Base-by-base conservation (phyloP, 2,113 vertebrate genomes). In the Equus przewalskii region DNA sequence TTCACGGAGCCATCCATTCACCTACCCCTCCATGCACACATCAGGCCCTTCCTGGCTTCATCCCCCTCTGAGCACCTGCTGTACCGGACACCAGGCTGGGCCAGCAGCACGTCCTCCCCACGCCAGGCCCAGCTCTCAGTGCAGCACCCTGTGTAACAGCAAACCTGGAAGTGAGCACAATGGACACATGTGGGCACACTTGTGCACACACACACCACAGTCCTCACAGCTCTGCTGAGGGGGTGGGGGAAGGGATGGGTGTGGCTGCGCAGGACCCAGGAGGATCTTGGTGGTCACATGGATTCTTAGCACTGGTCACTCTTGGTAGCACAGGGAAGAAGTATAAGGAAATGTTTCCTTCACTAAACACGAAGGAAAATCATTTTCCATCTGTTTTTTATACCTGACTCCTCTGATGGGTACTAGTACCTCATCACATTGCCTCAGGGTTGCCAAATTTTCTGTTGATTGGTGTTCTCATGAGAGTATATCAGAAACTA, bases 131-230 rank as follows among this genome's bases (percentile, higher is more conserved):
- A 11, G n/a, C 5, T 0, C 69, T 44, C 54, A 46, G 79, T 0
- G 2, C 18, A 58, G 24, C 1, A 4, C 3, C 41, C 33, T 4
- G 9, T 16, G 0, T 54, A 30, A 16, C 44, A 49, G 65, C 12
- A 16, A 22, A 1, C 10, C 51, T 1, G 22, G 12, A 49, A 44
- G 21, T 5, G 5, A n/a, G 33, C 10, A 0, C 3, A 5, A 44
- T 6, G 4, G 3, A 9, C 30, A 26, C 0, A n/a, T 3, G 2
- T 8, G 44, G 30, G 3, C 56, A 30, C 6, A 7, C 0, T 22
- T 6, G 13, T 13, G n/a, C n/a, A 6, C 64, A 22, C 12, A 1
- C 56, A n/a, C 9, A 21, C 18, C 4, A 1, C 6, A 5, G 13
- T 19, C 69, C 41, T 3, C 24, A 5, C 80, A 44, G 46, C 15